phyloP scores from a whole-genome alignment of 2,797 vertebrate species.

The Fringilla coelebs region DNA sequence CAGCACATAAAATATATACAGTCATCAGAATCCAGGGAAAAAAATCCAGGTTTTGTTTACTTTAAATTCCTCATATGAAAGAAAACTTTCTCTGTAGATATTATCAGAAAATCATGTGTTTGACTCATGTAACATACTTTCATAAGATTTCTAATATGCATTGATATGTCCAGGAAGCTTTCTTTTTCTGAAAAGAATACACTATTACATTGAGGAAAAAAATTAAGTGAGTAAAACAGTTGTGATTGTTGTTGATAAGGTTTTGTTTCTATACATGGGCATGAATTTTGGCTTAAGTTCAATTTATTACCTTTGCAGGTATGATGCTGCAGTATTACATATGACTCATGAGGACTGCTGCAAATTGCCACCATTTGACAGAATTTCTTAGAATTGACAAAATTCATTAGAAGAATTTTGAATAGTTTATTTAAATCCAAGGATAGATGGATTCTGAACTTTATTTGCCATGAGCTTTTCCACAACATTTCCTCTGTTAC shows the following conservation, averaged over 20 bases:
- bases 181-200: not conserved
- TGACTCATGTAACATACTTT: not conserved
- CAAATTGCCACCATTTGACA: not conserved
- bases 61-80: not conserved
- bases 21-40: not conserved
- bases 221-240: accelerated
- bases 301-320: not conserved
- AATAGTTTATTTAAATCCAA: not conserved
- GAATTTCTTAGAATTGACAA: conserved; percentile 5
- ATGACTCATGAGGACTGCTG: not conserved
- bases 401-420: not conserved
- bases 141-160: not conserved
- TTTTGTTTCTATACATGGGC: not conserved
- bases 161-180: not conserved
- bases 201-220: accelerated
- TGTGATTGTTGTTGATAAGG: not conserved
- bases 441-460: not conserved
- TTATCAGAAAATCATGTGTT: not conserved
- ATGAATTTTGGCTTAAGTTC: not conserved
- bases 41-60: not conserved
- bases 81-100: not conserved
- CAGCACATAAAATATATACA: not conserved
- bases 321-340: not conserved
- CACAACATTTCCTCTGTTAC: not conserved
- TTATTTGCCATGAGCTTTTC: not conserved